Evolutionary conservation across 2,797 vertebrate species (phyloP), one percentile per base, ranked within the genome.

Genomic region (Rhinichthys osculus): DNA sequence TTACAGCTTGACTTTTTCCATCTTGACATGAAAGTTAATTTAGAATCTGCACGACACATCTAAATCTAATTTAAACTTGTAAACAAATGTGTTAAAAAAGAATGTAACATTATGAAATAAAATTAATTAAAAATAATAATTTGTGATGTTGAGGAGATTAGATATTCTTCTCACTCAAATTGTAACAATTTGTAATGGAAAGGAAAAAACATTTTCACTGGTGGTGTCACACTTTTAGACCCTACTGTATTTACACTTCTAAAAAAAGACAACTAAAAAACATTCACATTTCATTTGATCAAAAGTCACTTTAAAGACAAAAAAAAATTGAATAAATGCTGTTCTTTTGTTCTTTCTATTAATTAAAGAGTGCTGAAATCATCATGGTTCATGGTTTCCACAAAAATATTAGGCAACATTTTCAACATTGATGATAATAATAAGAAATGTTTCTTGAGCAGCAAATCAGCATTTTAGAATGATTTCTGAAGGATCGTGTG

Each of bases 361-460:
- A n/a, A 27, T 72, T n/a, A 72, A 72, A 71, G 3, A 71, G 44
- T n/a, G 38, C 21, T n/a, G 11, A 35, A 69, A 44, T n/a, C n/a
- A n/a, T n/a, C 16, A 8, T 6, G 0, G 16, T 47, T 69, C 35
- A 9, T n/a, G 13, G 11, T 50, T 30, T 77, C 3, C 3, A 35
- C 10, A 4, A 38, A 77, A 54, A 23, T 54, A 35, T 54, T 8
- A 54, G 11, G 5, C 5, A 76, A 33, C n/a, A 17, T 76, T 52
- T 47, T 66, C n/a, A 52, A 52, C 16, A 52, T 42, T 72, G 70
- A 72, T 72, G 70, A 72, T 72, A 9, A 27, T 14, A 62, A 57
- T 57, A 8, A 70, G 21, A 27, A 42, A 72, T 44, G 44, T 44
- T 44, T 44, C 44, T 44, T 44, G 44, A 44, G 11, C 44, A 4